These are phyloP conservation scores for Labeo catla DNA, from an alignment of 2,113 vertebrate species.

Conservation along the genomic window DNA sequence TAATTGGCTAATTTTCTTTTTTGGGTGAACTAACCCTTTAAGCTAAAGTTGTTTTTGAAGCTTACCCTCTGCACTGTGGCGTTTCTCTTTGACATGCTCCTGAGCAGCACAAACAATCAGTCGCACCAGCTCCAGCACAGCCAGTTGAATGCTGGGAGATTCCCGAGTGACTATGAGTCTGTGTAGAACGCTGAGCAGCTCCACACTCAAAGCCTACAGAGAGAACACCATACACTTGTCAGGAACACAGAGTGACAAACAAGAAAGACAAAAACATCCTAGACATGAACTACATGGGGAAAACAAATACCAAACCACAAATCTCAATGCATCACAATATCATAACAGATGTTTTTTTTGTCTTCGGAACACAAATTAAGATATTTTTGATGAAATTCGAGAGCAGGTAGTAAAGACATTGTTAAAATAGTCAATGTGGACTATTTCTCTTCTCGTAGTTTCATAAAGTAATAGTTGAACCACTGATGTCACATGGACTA, in stretches of 20 bases:
- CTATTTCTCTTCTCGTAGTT: too few species aligned
- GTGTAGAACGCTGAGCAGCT: slow-evolving; percentile 90
- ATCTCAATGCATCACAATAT: neutral
- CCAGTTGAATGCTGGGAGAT: slow-evolving; percentile 80
- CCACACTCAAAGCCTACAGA: slow-evolving; percentile 84
- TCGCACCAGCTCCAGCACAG: slow-evolving; percentile 84
- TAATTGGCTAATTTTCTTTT: too few species aligned
- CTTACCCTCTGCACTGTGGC: slow-evolving; percentile 91
- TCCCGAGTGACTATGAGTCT: slow-evolving; percentile 91
- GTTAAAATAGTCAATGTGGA: too few species aligned
- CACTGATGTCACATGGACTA: too few species aligned
- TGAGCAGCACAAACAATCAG: slow-evolving; percentile 87
- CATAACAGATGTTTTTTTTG: neutral
- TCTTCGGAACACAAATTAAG: too few species aligned
- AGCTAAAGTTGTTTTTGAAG: neutral
- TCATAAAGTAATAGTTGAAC: too few species aligned
- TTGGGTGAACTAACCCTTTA: neutral
- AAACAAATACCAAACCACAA: neutral
- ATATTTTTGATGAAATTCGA: too few species aligned
- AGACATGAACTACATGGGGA: neutral
- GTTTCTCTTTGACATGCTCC: slow-evolving; percentile 89
- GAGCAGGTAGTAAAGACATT: too few species aligned
- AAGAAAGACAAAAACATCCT: neutral
- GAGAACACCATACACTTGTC: neutral
- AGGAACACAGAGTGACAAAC: slow-evolving; percentile 8